Conservation (phyloP, 2,797 vertebrate species). For the Perodicticus potto region DNA sequence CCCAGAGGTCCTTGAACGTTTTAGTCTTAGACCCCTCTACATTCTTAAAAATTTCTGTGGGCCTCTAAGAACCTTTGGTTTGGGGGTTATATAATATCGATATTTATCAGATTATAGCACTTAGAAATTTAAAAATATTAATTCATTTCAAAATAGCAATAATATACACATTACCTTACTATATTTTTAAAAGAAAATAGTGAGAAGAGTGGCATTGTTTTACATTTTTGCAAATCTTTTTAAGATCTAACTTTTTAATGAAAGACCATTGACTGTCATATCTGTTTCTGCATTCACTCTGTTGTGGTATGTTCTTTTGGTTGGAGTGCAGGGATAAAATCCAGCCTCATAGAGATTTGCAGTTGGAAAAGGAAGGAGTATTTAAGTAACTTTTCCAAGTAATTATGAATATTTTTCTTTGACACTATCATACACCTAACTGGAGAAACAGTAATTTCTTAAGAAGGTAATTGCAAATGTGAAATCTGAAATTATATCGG, state of each 20-base stretch:
- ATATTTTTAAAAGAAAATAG: background rate
- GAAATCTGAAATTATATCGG: constrained; percentile 18
- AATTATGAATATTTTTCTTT: constrained; percentile 4
- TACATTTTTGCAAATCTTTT: background rate
- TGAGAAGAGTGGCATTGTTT: background rate
- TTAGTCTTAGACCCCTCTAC: background rate
- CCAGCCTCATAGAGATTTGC: background rate
- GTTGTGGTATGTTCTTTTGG: background rate
- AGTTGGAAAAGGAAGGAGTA: background rate
- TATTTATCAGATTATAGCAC: background rate
- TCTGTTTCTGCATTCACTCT: background rate
- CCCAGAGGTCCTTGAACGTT: background rate
- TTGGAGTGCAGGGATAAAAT: background rate
- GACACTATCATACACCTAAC: background rate
- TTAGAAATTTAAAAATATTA: background rate
- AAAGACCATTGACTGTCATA: background rate
- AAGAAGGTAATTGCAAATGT: background rate
- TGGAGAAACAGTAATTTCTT: constrained; percentile 12
- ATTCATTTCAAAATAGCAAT: constrained; percentile 12
- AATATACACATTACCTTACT: background rate
- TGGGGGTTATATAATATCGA: background rate
- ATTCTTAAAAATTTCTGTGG: background rate
- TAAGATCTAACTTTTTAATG: constrained; percentile 24
- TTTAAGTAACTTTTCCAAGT: constrained; percentile 26
- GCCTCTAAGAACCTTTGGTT: constrained; percentile 3